Percentiles rank a stretch among this genome's conserved stretches.
Conservation (phyloP, 2,888 invertebrate species). For the Steinernema hermaphroditum region DNA sequence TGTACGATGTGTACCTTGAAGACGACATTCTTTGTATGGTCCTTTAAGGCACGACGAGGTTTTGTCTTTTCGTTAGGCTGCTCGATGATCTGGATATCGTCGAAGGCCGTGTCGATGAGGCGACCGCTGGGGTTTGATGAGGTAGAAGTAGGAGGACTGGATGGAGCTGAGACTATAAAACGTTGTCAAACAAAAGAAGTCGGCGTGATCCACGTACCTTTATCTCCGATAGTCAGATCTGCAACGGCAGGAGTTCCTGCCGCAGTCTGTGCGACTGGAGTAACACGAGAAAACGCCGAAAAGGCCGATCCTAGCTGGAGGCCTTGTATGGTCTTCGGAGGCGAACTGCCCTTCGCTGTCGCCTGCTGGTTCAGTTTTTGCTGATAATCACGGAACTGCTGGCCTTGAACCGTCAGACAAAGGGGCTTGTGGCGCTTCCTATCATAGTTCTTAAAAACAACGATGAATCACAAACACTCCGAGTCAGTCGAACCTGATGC, state of each 20-base stretch:
- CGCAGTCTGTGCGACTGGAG: background rate
- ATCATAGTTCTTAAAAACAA: conserved; percentile 50
- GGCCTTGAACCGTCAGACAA: conserved; percentile 46
- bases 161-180: too few species aligned
- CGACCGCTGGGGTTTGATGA: conserved; percentile 28
- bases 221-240: too few species aligned
- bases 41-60: conserved; percentile 40
- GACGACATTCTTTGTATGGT: conserved; percentile 54
- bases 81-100: conserved; percentile 42
- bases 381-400: background rate
- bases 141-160: background rate
- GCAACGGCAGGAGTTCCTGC: background rate
- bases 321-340: conserved; percentile 7
- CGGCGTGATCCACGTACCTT: too few species aligned
- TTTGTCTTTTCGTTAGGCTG: conserved; percentile 36
- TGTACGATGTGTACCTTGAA: conserved; percentile 48
- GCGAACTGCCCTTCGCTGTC: background rate
- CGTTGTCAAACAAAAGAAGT: too few species aligned
- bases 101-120: conserved; percentile 39
- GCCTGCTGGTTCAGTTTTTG: background rate
- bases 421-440: conserved; percentile 54
- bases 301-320: background rate
- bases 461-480: conserved; percentile 1
- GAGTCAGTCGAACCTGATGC: conserved; percentile 42
- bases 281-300: conserved; percentile 13